Evolutionary conservation across 2,888 invertebrate genomes (phyloP), one percentile per base, ranked within the genome.

Genomic region (Papilio elwesi): DNA sequence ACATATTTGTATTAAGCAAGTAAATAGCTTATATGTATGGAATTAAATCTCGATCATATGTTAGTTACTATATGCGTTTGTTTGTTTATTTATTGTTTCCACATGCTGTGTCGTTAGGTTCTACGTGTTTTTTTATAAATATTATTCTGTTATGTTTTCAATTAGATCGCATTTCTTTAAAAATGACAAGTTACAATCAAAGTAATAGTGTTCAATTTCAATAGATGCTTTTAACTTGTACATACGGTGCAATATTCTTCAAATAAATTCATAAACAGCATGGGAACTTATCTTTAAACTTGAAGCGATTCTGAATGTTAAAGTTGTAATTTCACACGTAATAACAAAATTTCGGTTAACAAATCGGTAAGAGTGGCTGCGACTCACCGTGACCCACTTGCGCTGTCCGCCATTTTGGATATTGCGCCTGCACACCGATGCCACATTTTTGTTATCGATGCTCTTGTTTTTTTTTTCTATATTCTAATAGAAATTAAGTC

Each of bases 361-460:
- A 78, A 79, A 78, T 68, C 77, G 80, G 79, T 76, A 74, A 76
- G 74, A 79, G 77, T 79, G 79, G 80, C 80, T 80, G 73, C 81
- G 79, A 85, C 79, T 87, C 85, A 84, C 89, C 88, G 85, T 89
- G 89, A 89, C 89, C 89, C 78, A 89, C 85, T 83, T 88, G 78
- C 76, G 55, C 47, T 38, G 82, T 79, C 86, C 80, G 89, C 88
- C 89, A 88, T 89, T 84, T 89, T 81, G 80, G 74, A 79, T 78
- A 78, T 77, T 85, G 87, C 78, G 88, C 87, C 85, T 84, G 82
- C 81, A 84, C 88, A 86, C 82, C 84, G 82, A 86, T 85, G 85
- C 83, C 83, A 83, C 86, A 87, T 89, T 88, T 87, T 83, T 83
- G 81, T 79, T 83, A 81, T 71, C 75, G 79, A 79, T 77, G 78